Percentiles rank a stretch among this genome's conserved stretches.
Evolutionary conservation across 2,888 invertebrate genomes (phyloP).

Genomic region (Nowickia ferox): DNA sequence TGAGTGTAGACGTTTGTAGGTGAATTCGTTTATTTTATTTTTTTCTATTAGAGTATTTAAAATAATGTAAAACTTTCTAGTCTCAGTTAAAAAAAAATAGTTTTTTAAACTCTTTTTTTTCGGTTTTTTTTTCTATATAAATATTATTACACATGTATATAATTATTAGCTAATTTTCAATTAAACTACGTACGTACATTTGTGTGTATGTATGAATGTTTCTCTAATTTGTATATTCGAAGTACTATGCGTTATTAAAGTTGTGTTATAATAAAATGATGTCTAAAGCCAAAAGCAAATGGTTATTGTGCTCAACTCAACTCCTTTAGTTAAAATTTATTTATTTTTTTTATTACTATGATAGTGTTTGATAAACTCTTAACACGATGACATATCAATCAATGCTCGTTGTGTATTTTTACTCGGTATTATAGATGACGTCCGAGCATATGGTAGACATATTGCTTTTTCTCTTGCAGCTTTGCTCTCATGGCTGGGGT

Average conservation of each 20-base stretch:
- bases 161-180: conserved; percentile 64
- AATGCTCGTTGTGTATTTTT: conserved; percentile 33
- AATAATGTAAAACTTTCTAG: conserved; percentile 16
- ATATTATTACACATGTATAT: neutral
- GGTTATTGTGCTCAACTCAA: conserved; percentile 63
- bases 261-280: conserved; percentile 58
- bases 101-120: conserved; percentile 16
- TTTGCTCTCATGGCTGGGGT: conserved; percentile 85
- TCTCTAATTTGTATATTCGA: conserved; percentile 70
- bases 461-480: conserved; percentile 84
- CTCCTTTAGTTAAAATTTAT: conserved; percentile 25
- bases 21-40: conserved; percentile 32
- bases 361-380: neutral
- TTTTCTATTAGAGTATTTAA: neutral
- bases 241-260: conserved; percentile 74
- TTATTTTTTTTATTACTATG: conserved; percentile 6
- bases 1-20: neutral
- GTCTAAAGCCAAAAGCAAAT: conserved; percentile 51
- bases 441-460: conserved; percentile 84
- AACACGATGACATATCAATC: neutral
- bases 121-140: neutral
- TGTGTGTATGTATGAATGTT: conserved; percentile 23
- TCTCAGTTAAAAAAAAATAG: conserved; percentile 16
- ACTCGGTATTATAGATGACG: conserved; percentile 52
- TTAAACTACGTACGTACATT: conserved; percentile 45